phyloP scores from a whole-genome alignment of 2,888 invertebrate genomes.

The Lysandra bellargus region DNA sequence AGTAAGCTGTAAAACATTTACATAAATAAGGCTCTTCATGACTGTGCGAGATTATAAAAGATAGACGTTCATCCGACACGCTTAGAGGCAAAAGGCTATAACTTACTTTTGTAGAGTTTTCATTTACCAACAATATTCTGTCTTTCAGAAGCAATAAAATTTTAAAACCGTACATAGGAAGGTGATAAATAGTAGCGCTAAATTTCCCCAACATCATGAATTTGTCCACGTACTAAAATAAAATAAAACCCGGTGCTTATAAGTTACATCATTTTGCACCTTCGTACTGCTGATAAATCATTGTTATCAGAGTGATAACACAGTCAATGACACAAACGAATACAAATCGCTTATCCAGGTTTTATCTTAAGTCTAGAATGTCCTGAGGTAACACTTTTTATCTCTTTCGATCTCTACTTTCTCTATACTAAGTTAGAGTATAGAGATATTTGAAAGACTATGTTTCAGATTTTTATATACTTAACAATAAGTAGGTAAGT shows the following conservation, averaged over 20 bases:
- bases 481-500: too few species aligned
- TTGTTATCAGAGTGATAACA: constrained; percentile 17
- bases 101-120: background rate
- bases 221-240: too few species aligned
- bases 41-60: constrained; percentile 1
- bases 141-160: too few species aligned
- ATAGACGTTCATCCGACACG: background rate
- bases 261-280: background rate
- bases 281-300: constrained; percentile 18
- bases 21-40: background rate
- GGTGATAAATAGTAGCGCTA: too few species aligned
- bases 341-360: constrained; percentile 31
- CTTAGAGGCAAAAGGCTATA: background rate
- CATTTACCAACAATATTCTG: too few species aligned
- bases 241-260: too few species aligned
- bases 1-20: background rate
- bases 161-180: too few species aligned
- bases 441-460: background rate
- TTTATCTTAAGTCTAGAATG: background rate
- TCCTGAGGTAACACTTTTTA: background rate
- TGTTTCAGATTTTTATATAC: background rate
- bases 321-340: constrained; percentile 13
- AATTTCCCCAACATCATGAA: too few species aligned
- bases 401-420: background rate
- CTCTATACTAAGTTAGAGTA: background rate